A percentile compares a stretch with the other conserved stretches of the same genome.
phyloP scores from a whole-genome alignment of 1,140 invertebrate genomes.

The Caerostris darwini region DNA sequence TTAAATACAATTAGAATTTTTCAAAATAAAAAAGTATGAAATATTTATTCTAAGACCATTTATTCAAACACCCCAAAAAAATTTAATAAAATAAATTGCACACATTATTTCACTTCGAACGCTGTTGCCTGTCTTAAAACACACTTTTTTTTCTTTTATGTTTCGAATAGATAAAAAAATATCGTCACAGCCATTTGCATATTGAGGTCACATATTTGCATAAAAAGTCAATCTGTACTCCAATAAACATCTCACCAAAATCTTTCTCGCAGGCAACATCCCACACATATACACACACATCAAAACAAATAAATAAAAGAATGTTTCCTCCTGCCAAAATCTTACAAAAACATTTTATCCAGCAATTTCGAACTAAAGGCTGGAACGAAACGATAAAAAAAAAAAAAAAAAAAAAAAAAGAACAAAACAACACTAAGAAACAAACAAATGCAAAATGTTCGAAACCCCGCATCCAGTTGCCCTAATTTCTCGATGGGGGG shows the following conservation, averaged over 20 bases:
- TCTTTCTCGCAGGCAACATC: neutral
- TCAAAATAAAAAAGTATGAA: too few relatives aligned
- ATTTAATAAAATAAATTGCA: neutral
- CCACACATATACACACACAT: neutral
- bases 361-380: neutral
- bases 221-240: neutral
- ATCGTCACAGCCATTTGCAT: conserved; percentile 4
- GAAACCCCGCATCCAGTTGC: neutral
- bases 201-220: conserved; percentile 16
- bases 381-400: neutral
- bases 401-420: neutral
- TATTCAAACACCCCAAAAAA: neutral
- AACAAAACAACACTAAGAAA: neutral
- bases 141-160: too few relatives aligned
- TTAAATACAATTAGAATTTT: too few relatives aligned
- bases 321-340: neutral
- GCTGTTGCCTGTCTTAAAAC: neutral
- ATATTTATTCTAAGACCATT: neutral
- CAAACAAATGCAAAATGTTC: conserved; percentile 28
- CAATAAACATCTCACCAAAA: conserved; percentile 8
- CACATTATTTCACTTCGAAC: neutral
- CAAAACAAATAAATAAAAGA: too few relatives aligned
- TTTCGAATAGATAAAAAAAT: neutral
- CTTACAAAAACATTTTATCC: conserved; percentile 20
- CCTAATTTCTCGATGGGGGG: neutral